These are phyloP conservation scores for Orycteropus afer DNA, from an alignment of 2,113 vertebrate genomes.

Conservation along the genomic window DNA sequence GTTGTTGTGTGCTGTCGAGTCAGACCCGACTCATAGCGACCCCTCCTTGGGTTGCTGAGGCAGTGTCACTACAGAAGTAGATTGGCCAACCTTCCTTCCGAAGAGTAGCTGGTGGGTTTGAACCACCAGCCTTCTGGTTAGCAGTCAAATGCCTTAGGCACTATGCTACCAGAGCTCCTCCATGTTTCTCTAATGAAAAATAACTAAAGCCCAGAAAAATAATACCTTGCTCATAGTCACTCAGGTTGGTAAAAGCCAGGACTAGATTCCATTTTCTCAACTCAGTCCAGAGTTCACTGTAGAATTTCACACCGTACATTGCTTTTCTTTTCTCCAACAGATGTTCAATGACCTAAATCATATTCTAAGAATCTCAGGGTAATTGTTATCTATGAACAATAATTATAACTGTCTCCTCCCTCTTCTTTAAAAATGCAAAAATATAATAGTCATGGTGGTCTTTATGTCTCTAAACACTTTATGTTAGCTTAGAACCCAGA, in stretches of 20 bases:
- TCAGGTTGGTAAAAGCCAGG: background rate
- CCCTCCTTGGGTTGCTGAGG: too few relatives aligned
- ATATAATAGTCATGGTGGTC: background rate
- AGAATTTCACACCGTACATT: background rate
- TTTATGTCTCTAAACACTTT: background rate
- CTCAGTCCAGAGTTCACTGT: background rate
- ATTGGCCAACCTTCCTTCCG: too few relatives aligned
- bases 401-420: background rate
- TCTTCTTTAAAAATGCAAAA: background rate
- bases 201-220: background rate
- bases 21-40: too few relatives aligned
- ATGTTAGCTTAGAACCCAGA: background rate
- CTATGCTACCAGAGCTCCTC: too few relatives aligned
- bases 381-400: background rate
- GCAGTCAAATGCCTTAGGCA: too few relatives aligned
- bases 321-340: background rate
- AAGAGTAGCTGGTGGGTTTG: too few relatives aligned
- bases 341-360: background rate
- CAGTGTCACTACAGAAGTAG: too few relatives aligned
- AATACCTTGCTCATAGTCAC: background rate
- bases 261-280: background rate
- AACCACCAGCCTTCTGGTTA: too few relatives aligned
- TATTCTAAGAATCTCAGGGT: background rate
- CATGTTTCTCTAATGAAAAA: slow-evolving; percentile 21
- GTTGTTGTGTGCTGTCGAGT: too few relatives aligned